Evolutionary conservation across 2,113 vertebrate species (phyloP).

Genomic region (Hemibagrus wyckioides): DNA sequence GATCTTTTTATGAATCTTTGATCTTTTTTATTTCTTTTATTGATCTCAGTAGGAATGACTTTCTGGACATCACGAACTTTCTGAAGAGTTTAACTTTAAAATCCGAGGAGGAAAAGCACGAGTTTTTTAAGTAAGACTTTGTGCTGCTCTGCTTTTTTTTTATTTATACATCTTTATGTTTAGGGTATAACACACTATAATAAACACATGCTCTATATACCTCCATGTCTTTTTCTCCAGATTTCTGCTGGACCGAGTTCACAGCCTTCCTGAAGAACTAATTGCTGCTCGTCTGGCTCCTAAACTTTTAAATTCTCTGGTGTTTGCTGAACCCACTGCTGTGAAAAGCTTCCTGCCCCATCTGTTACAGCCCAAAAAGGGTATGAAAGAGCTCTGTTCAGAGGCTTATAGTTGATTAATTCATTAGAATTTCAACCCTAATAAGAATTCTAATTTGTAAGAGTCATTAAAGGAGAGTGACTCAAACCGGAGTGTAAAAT

Average conservation of each 20-base stretch:
- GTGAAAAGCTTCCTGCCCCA: slow-evolving; percentile 98
- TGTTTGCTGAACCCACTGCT: slow-evolving; percentile 94
- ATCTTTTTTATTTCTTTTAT: too few relatives aligned
- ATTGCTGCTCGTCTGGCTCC: slow-evolving; percentile 87
- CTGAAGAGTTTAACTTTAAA: slow-evolving; percentile 93
- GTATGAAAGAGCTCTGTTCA: slow-evolving; percentile 60
- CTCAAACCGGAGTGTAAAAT: not conserved
- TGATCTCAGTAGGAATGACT: slow-evolving; percentile 85
- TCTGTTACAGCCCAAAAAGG: slow-evolving; percentile 90
- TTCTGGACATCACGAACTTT: slow-evolving; percentile 94
- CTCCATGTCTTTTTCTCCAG: slow-evolving; percentile 63
- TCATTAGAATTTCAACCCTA: not conserved
- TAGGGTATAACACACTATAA: not conserved
- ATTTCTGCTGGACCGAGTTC: slow-evolving; percentile 89
- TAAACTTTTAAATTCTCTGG: slow-evolving; percentile 88
- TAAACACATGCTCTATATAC: not conserved
- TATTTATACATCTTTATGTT: not conserved
- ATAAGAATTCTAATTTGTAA: not conserved
- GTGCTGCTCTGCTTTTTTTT: not conserved
- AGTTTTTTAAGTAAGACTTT: slow-evolving; percentile 94
- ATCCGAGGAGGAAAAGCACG: slow-evolving; percentile 95
- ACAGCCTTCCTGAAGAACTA: slow-evolving; percentile 86
- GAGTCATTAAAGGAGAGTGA: not conserved
- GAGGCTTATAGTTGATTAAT: not conserved
- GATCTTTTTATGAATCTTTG: too few relatives aligned